These are phyloP conservation scores for Poecilia wingei DNA, from an alignment of 2,797 vertebrate species.

Conservation along the genomic window DNA sequence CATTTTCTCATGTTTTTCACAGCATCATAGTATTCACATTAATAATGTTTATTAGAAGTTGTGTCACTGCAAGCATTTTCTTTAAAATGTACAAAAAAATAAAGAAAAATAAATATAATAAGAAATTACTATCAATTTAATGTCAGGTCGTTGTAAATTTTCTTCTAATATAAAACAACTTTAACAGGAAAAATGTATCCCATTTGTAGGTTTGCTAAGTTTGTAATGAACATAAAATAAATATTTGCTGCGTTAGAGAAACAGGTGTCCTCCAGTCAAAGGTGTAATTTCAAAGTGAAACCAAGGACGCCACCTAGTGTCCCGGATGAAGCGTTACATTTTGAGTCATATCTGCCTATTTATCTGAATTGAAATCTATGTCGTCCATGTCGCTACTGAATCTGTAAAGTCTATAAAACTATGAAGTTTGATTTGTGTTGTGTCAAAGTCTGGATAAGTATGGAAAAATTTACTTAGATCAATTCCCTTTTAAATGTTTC, in stretches of 20 bases:
- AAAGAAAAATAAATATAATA: neutral
- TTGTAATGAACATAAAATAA: neutral
- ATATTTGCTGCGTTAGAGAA: conserved; percentile 25
- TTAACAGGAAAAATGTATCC: too few relatives aligned
- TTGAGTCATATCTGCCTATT: neutral
- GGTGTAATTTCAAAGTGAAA: conserved; percentile 15
- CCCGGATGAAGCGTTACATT: conserved; percentile 40
- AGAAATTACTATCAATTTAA: neutral
- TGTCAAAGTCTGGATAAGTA: neutral
- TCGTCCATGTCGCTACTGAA: neutral
- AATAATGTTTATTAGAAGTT: neutral
- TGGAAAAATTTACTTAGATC: neutral
- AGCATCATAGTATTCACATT: neutral
- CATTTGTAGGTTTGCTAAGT: neutral
- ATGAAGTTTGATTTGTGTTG: neutral
- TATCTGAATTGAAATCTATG: neutral
- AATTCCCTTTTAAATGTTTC: neutral
- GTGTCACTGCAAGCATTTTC: neutral
- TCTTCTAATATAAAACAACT: neutral
- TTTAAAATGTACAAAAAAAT: neutral
- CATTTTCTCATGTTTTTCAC: neutral
- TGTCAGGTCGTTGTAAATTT: neutral
- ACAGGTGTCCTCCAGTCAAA: conserved; percentile 47
- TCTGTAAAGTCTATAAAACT: neutral
- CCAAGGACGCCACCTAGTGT: conserved; percentile 60